Evolutionary conservation across 2,113 vertebrate species (phyloP), one percentile per base, ranked within the genome.

Genomic region (Nannobrachium achirus): DNA sequence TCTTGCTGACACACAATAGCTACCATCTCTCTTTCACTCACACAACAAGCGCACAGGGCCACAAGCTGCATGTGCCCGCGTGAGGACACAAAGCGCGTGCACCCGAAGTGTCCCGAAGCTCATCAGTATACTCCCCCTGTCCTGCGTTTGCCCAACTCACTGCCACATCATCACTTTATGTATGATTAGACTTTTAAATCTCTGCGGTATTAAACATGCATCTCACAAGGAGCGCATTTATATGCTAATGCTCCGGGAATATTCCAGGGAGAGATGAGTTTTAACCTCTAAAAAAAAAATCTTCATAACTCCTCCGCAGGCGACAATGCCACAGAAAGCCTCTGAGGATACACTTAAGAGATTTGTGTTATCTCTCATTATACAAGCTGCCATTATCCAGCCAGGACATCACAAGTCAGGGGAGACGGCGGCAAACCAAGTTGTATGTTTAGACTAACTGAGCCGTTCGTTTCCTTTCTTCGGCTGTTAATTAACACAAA

Each of bases 151-250:
- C 86, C 84, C 86, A 81, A 83, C 87, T 87, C 84, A 73, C 75
- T 83, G 86, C 89, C 85, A 84, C 88, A 84, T 91, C 89, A 90
- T 91, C 85, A 86, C 78, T 86, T 89, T 88, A 77, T 88, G 81
- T 89, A 76, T 52, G 78, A 91, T 89, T 89, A 90, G 88, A 89
- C 88, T 91, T 93, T 91, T 86, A 92, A 91, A 92, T 93, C 71
- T 71, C 41, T 10, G 52, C 68, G 16, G 49, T 81, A 88, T 92
- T 91, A 90, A 89, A 89, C 88, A 90, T 71, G 87, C 88, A 79
- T 84, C 85, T 85, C 85, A 79, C 78, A 84, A 87, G 86, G 76
- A 81, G 80, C 63, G 68, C 88, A 92, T 91, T 92, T 91, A 90
- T 90, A 93, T 93, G 90, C 86, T 88, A 93, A 92, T 93, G 85